Conservation (phyloP, 2,113 vertebrate genomes). For the Osmerus eperlanus region DNA sequence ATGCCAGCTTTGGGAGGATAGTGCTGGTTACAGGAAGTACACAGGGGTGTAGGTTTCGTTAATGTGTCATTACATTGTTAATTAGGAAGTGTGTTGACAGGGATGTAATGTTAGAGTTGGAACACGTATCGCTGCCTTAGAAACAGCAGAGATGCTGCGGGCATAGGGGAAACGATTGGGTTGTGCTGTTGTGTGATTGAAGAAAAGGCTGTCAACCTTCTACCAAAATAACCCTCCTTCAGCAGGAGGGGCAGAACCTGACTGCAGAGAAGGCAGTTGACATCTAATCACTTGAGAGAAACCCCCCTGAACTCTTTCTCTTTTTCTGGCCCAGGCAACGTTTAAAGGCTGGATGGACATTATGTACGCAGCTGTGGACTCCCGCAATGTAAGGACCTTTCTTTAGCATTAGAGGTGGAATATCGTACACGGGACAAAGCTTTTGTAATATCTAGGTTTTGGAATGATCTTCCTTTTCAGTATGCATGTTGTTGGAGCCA, state of each 20-base stretch:
- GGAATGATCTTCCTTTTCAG: background rate
- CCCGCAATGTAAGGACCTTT: slow-evolving; percentile 61
- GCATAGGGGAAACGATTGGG: too few relatives aligned
- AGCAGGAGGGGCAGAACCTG: background rate
- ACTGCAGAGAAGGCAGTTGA: background rate
- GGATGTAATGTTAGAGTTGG: too few relatives aligned
- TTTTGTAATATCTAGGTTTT: background rate
- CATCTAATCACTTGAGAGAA: slow-evolving; percentile 4
- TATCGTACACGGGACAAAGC: background rate
- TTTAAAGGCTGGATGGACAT: slow-evolving; percentile 81
- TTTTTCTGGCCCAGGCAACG: slow-evolving; percentile 64
- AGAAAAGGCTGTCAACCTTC: background rate
- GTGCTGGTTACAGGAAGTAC: too few relatives aligned
- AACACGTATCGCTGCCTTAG: too few relatives aligned
- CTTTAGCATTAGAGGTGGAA: background rate
- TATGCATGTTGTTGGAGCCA: background rate
- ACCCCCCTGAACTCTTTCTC: background rate
- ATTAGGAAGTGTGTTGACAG: too few relatives aligned
- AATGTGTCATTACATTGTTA: too few relatives aligned
- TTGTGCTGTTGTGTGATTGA: background rate
- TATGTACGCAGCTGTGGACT: slow-evolving; percentile 78
- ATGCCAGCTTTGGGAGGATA: background rate
- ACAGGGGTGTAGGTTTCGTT: too few relatives aligned
- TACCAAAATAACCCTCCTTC: slow-evolving; percentile 8
- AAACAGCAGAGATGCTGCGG: too few relatives aligned